phyloP scores from a whole-genome alignment of 2,113 vertebrate species.

The Atrichornis clamosus region DNA sequence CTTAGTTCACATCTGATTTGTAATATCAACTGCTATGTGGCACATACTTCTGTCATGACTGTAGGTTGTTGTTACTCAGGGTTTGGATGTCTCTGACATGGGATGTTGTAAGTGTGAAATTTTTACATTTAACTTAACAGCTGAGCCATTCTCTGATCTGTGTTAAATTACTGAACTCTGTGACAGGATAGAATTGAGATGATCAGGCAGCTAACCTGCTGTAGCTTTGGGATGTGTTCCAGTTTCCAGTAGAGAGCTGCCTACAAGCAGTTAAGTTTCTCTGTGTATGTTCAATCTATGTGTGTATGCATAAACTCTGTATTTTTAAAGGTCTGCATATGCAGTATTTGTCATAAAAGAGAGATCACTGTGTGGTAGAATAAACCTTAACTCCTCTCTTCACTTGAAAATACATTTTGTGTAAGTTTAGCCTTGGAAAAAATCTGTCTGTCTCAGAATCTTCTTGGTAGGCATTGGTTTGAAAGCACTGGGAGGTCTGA shows the following conservation, averaged over 20 bases:
- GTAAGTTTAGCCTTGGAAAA: not conserved
- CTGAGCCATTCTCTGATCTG: not conserved
- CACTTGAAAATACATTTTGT: not conserved
- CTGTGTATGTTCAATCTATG: not conserved
- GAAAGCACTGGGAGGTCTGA: not conserved
- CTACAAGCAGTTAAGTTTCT: not conserved
- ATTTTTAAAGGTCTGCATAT: not conserved
- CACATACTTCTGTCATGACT: not conserved
- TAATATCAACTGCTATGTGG: not conserved
- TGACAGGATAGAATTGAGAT: not conserved
- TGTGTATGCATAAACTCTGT: not conserved
- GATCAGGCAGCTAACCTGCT: not conserved
- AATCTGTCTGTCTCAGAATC: not conserved
- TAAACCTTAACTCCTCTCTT: not conserved
- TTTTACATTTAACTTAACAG: not conserved
- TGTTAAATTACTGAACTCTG: not conserved
- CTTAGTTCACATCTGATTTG: not conserved
- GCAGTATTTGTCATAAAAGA: not conserved
- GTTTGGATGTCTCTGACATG: not conserved
- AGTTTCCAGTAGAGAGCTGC: not conserved
- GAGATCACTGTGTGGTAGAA: not conserved
- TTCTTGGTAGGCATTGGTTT: not conserved
- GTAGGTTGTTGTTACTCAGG: not conserved
- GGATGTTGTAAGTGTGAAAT: not conserved
- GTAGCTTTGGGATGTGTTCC: not conserved